Base-by-base conservation (phyloP, 2,797 vertebrate species). In the Agapornis canus region DNA sequence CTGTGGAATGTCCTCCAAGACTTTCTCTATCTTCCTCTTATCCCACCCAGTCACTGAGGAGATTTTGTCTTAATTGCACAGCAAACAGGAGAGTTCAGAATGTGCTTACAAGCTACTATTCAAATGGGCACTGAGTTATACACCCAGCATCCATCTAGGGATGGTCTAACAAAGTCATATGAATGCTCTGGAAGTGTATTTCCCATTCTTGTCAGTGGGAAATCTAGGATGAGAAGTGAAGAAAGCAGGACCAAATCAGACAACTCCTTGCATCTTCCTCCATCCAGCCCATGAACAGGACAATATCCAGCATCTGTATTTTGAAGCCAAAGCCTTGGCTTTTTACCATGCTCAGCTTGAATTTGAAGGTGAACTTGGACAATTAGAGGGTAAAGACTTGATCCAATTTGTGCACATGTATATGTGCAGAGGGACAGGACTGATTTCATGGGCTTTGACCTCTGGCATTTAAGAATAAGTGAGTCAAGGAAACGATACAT, bases 371-470 rank as follows among this genome's bases (percentile, higher is more conserved):
- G 71, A 94, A 61, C 32, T 40, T 84, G 27, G 21, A n/a, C 42
- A 76, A 76, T 81, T 90, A 83, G 42, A 94, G 31, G n/a, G n/a
- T 83, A 81, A 83, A 90, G 51, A 13, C 57, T 87, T 90, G 59
- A 72, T 82, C 32, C 73, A 90, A 71, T 92, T 95, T 96, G 47
- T 40, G 19, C 54, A 26, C 19, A 49, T 37, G 25, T 43, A 16
- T 86, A 57, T 31, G 15, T 82, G 45, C 68, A 86, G 32, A 77
- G 57, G 68, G 60, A 65, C 60, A 82, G n/a, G 37, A 42, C 43
- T 84, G 29, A 64, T 86, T 90, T 78, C 69, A 54, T 43, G 60
- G 64, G 68, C 60, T 71, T 90, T 89, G 83, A 96, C 84, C 65
- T 91, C 54, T 82, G 82, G 23, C 69, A 93, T 81, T 78, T 54